Conservation (phyloP, 2,113 vertebrate genomes). For the Campylomormyrus numenius region DNA sequence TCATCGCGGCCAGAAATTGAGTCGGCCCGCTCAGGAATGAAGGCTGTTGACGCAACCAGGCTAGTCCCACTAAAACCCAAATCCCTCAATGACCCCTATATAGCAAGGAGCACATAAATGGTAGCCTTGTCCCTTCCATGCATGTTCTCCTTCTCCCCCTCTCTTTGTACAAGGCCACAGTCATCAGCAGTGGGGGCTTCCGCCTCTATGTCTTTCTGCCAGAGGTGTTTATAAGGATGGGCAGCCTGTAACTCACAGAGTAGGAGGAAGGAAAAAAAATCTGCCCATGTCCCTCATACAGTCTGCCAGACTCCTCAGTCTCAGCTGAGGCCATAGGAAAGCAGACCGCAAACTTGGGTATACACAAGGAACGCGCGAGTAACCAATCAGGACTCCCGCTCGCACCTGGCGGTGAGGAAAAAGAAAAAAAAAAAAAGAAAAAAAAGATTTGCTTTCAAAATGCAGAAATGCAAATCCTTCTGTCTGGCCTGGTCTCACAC, state of each 20-base stretch:
- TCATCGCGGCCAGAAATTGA: background rate
- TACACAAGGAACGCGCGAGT: background rate
- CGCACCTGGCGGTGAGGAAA: background rate
- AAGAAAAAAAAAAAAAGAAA: background rate
- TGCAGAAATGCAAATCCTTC: background rate
- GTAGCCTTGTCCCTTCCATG: background rate
- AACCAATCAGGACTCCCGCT: background rate
- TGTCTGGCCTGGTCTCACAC: background rate
- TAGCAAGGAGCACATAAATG: background rate
- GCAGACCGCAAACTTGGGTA: background rate
- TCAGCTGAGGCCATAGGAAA: background rate
- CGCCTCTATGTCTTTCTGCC: background rate
- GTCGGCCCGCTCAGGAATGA: background rate
- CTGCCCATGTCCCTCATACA: background rate
- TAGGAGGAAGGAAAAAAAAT: background rate
- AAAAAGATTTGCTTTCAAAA: background rate
- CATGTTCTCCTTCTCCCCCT: background rate
- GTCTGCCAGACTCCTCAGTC: background rate
- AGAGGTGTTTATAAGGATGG: background rate
- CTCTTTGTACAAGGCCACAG: background rate
- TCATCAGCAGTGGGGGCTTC: background rate
- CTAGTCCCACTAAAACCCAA: background rate
- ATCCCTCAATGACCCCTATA: constrained; percentile 22
- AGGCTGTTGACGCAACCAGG: background rate
- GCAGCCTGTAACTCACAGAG: background rate